phyloP scores from a whole-genome alignment of 2,888 invertebrate genomes.

The Erebia epiphron region DNA sequence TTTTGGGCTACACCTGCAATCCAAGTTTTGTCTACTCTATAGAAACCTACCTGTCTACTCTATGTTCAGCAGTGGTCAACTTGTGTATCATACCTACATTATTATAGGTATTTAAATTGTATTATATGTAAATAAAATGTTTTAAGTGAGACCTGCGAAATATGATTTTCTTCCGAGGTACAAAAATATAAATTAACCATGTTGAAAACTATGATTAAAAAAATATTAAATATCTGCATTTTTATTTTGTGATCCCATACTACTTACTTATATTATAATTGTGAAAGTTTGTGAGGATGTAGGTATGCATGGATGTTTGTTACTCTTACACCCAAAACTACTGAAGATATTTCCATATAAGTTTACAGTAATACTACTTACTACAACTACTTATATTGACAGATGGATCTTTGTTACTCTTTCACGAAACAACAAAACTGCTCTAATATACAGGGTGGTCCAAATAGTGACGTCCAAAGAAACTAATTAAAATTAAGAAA shows the following conservation, averaged over 20 bases:
- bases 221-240: slow-evolving; percentile 59
- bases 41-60: too few relatives aligned
- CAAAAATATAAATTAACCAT: slow-evolving; percentile 81
- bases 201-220: slow-evolving; percentile 82
- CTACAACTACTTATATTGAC: too few relatives aligned
- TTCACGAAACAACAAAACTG: too few relatives aligned
- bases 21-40: slow-evolving; percentile 33
- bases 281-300: too few relatives aligned
- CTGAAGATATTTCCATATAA: too few relatives aligned
- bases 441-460: too few relatives aligned
- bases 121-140: slow-evolving; percentile 79
- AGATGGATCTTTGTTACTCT: too few relatives aligned
- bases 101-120: slow-evolving; percentile 69
- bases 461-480: too few relatives aligned
- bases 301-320: too few relatives aligned
- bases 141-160: slow-evolving; percentile 78
- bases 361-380: too few relatives aligned
- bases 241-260: slow-evolving; percentile 45
- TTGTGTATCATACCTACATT: slow-evolving; percentile 67
- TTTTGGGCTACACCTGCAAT: slow-evolving; percentile 6
- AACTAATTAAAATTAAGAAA: too few relatives aligned
- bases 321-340: too few relatives aligned
- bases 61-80: slow-evolving; percentile 57
- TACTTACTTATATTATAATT: background rate
- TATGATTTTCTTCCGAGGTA: slow-evolving; percentile 83